A percentile compares a stretch with the other conserved stretches of the same genome.
These are phyloP conservation scores for Kryptopterus vitreolus DNA, from an alignment of 2,797 vertebrate species.

Conservation along the genomic window DNA sequence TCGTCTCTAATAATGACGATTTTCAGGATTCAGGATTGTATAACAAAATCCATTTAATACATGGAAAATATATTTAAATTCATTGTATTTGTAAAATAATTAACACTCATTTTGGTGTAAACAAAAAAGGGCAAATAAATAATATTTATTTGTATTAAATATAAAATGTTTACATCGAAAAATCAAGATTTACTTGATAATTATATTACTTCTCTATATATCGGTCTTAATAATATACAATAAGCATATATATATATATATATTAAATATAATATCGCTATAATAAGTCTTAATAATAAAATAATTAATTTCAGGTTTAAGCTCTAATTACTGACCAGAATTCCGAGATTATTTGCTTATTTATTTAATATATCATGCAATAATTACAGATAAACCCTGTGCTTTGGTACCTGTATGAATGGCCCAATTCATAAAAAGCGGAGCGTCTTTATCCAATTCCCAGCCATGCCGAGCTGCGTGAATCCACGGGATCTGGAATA, in stretches of 20 bases:
- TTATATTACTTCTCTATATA: too few species aligned
- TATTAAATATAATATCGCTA: too few species aligned
- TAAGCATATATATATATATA: too few species aligned
- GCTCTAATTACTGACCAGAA: neutral
- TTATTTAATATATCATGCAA: neutral
- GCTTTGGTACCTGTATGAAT: constrained; percentile 87
- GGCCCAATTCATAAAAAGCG: constrained; percentile 96
- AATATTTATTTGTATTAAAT: neutral
- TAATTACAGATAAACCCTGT: neutral
- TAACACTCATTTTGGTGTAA: neutral
- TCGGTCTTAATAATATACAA: too few species aligned
- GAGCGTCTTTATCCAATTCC: constrained; percentile 96
- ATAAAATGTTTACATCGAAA: neutral
- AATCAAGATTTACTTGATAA: too few species aligned
- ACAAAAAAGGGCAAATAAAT: neutral
- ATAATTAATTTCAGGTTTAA: neutral
- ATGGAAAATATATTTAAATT: neutral
- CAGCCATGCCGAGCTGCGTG: constrained; percentile 95
- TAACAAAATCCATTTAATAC: too few species aligned
- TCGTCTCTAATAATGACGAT: too few species aligned
- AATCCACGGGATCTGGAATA: constrained; percentile 99
- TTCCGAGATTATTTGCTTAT: too few species aligned
- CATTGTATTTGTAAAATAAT: too few species aligned
- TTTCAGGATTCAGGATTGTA: too few species aligned
- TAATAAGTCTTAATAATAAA: neutral